Evolutionary conservation across 2,113 vertebrate genomes (phyloP).

Genomic region (Protobothrops flavoviridis): DNA sequence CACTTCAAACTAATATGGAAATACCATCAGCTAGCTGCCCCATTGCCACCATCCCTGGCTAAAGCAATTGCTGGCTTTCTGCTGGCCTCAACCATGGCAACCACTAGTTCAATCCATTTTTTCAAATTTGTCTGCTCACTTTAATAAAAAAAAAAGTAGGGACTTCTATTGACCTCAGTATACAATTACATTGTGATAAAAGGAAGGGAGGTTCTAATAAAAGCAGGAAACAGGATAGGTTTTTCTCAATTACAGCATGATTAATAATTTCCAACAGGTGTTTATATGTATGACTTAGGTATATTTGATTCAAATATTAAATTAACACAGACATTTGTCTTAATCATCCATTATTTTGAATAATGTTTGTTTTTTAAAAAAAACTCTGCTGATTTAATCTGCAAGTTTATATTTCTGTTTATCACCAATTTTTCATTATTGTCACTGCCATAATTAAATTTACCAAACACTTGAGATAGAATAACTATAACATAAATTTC

Average conservation of each 20-base stretch:
- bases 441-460: not conserved
- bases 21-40: not conserved
- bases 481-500: not conserved
- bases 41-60: not conserved
- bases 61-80: not conserved
- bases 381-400: rapidly evolving
- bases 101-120: not conserved
- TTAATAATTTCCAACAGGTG: not conserved
- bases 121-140: not conserved
- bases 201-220: not conserved
- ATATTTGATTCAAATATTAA: not conserved
- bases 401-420: not conserved
- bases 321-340: not conserved
- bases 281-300: not conserved
- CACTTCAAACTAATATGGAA: not conserved
- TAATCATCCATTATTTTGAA: not conserved
- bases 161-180: not conserved
- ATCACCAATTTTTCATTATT: not conserved
- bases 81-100: not conserved
- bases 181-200: not conserved
- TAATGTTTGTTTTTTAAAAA: not conserved
- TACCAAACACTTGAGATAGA: not conserved
- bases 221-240: not conserved
- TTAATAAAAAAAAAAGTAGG: not conserved
- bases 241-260: not conserved